phyloP scores from a whole-genome alignment of 2,797 vertebrate species.

The Distichodus sexfasciatus region DNA sequence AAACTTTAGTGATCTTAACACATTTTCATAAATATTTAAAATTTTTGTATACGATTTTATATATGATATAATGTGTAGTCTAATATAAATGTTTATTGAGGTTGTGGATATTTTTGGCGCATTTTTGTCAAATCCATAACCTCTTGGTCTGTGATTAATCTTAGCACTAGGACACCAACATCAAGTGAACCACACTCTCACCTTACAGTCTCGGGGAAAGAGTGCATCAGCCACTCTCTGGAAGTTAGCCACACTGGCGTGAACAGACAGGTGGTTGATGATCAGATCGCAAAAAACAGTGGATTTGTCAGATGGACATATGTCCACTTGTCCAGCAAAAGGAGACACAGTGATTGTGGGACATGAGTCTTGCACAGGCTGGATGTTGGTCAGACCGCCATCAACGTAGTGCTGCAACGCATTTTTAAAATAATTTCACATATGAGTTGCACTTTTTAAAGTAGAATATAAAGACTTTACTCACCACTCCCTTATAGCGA shows the following conservation, averaged over 20 bases:
- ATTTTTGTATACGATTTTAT: no score
- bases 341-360: slow-evolving; percentile 83
- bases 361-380: slow-evolving; percentile 70
- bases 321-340: slow-evolving; percentile 86
- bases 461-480: no score
- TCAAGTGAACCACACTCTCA: slow-evolving; percentile 55
- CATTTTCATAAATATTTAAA: no score
- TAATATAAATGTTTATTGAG: no score
- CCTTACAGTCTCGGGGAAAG: slow-evolving; percentile 76
- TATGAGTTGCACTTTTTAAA: no score
- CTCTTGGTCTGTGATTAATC: no score
- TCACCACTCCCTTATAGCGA: slow-evolving; percentile 66
- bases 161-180: no score
- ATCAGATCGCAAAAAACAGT: slow-evolving; percentile 74
- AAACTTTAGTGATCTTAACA: no score
- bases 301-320: slow-evolving; percentile 78
- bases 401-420: slow-evolving; percentile 81
- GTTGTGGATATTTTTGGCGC: not conserved
- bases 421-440: not conserved
- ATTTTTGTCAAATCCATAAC: no score
- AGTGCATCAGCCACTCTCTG: slow-evolving; percentile 76
- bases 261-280: slow-evolving; percentile 73
- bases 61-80: no score
- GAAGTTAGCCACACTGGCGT: slow-evolving; percentile 80
- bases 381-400: slow-evolving; percentile 82